Conservation (phyloP, 2,888 invertebrate genomes). For the Meta bourneti region DNA sequence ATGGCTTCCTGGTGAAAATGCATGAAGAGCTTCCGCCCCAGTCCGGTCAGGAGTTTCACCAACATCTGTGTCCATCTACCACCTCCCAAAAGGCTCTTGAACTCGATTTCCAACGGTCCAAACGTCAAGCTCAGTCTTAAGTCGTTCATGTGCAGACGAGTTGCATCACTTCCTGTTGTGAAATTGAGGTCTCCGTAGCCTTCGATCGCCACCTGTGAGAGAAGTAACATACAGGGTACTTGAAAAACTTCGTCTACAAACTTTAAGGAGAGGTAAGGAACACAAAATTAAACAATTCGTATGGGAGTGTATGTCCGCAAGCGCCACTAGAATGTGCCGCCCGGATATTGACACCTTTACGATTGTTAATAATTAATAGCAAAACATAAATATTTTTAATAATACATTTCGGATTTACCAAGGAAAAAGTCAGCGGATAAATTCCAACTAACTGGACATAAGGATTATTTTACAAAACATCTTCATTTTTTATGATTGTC, state of each 20-base stretch:
- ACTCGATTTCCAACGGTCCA: constrained; percentile 52
- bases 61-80: constrained; percentile 62
- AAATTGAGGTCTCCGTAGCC: constrained; percentile 55
- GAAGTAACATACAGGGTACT: neutral
- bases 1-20: constrained; percentile 63
- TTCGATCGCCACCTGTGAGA: constrained; percentile 24
- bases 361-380: no score
- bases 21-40: constrained; percentile 48
- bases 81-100: constrained; percentile 65
- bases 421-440: no score
- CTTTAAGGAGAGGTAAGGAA: no score
- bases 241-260: neutral
- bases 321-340: no score
- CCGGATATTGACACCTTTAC: no score
- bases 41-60: constrained; percentile 40
- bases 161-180: constrained; percentile 12
- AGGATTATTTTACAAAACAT: no score
- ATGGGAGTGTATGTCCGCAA: no score
- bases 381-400: no score
- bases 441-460: no score
- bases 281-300: no score
- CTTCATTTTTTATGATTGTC: no score
- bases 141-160: constrained; percentile 61
- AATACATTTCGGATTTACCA: no score
- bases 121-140: constrained; percentile 50